Conservation (phyloP, 64 coral and sea anemone genomes). For the Trachythela sp. region DNA sequence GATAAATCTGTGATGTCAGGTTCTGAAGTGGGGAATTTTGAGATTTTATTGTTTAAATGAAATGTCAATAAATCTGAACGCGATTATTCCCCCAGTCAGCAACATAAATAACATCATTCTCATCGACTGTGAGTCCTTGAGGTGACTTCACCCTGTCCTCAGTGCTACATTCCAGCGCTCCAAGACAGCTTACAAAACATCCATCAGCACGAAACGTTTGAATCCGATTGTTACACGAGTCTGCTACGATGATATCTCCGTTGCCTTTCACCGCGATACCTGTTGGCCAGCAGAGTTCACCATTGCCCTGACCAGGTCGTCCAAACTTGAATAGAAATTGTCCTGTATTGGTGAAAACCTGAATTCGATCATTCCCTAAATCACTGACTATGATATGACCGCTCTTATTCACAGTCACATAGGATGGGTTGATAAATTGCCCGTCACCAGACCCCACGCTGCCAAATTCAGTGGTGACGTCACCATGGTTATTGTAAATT, state of each 20-base stretch:
- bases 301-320: not conserved
- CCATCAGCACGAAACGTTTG: not conserved
- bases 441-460: not conserved
- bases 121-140: not conserved
- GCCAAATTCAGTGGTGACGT: not conserved
- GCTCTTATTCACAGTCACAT: not conserved
- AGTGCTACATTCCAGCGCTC: not conserved
- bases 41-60: too few relatives aligned
- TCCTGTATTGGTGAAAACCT: not conserved
- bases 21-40: too few relatives aligned
- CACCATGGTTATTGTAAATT: not conserved
- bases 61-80: not conserved
- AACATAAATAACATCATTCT: not conserved
- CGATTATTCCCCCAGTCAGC: conserved; percentile 23
- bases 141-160: not conserved
- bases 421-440: conserved; percentile 12
- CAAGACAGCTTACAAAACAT: not conserved
- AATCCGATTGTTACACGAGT: conserved; percentile 21
- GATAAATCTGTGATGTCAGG: too few relatives aligned
- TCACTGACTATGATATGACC: conserved; percentile 4
- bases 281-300: conserved; percentile 8
- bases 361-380: not conserved
- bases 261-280: not conserved
- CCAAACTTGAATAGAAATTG: not conserved
- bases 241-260: conserved; percentile 14